Evolutionary conservation across 2,888 invertebrate genomes (phyloP).

Genomic region (Plemyria rubiginata): DNA sequence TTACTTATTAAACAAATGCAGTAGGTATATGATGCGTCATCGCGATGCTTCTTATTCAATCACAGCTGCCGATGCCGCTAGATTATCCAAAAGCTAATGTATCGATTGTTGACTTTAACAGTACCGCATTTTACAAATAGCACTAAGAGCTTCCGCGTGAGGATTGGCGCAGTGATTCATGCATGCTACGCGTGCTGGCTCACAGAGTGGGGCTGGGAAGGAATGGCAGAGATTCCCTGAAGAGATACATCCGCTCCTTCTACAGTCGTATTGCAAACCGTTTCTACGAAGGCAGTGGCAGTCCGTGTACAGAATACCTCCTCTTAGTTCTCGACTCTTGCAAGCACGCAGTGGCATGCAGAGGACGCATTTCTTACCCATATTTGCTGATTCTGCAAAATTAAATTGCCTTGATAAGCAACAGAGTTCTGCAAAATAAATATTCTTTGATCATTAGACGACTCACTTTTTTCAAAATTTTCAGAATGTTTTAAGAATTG

Average conservation of each 20-base stretch:
- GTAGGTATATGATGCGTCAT: too few species aligned
- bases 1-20: background rate
- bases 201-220: constrained; percentile 66
- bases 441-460: background rate
- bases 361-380: constrained; percentile 14
- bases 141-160: constrained; percentile 65
- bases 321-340: constrained; percentile 80
- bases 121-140: constrained; percentile 60
- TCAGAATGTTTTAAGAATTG: background rate
- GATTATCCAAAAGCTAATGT: background rate
- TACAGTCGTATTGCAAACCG: constrained; percentile 84
- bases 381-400: constrained; percentile 22
- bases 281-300: constrained; percentile 84
- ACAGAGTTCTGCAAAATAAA: background rate
- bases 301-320: constrained; percentile 78
- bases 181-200: constrained; percentile 67
- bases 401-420: background rate
- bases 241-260: constrained; percentile 77
- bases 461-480: constrained; percentile 2
- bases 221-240: constrained; percentile 61
- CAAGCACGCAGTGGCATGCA: constrained; percentile 41
- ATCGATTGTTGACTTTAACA: constrained; percentile 17
- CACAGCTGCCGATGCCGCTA: background rate
- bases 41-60: background rate
- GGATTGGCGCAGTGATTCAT: constrained; percentile 64